These are phyloP conservation scores for Teleogryllus occipitalis DNA, from an alignment of 1,140 invertebrate genomes.

Conservation along the genomic window DNA sequence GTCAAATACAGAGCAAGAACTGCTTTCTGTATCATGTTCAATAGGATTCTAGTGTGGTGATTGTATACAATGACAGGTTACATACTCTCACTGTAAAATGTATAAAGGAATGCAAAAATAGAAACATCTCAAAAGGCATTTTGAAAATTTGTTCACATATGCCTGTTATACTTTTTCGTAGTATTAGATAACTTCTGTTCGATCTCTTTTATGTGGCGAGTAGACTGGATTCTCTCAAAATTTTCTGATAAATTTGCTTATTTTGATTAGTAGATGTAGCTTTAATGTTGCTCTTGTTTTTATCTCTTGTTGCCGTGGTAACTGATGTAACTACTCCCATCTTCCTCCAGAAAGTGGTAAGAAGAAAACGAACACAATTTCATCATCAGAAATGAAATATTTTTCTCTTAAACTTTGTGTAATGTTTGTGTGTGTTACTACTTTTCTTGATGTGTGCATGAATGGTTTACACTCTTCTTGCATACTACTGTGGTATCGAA, in stretches of 20 bases:
- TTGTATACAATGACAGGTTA: background rate
- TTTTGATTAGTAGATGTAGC: conserved; percentile 24
- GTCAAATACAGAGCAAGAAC: too few species aligned
- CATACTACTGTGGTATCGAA: background rate
- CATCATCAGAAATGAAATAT: conserved; percentile 9
- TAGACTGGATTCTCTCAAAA: background rate
- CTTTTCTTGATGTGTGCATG: conserved; percentile 18
- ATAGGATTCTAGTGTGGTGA: background rate
- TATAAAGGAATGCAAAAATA: conserved; percentile 12
- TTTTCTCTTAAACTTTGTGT: conserved; percentile 14
- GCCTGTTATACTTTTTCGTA: conserved; percentile 12
- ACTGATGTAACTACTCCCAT: conserved; percentile 25
- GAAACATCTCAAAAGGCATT: background rate
- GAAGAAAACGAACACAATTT: conserved; percentile 23
- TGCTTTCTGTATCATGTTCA: background rate
- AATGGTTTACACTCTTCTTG: background rate
- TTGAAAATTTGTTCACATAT: background rate
- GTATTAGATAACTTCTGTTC: conserved; percentile 11
- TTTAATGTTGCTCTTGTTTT: conserved; percentile 27
- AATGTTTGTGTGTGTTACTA: conserved; percentile 15
- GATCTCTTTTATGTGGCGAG: background rate
- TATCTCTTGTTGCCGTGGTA: conserved; percentile 27
- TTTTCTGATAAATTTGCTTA: conserved; percentile 16
- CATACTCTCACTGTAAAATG: background rate
- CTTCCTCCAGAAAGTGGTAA: conserved; percentile 31